Evolutionary conservation across 2,888 invertebrate genomes (phyloP), one percentile per base, ranked within the genome.

Genomic region (Pristionchus japonicus): DNA sequence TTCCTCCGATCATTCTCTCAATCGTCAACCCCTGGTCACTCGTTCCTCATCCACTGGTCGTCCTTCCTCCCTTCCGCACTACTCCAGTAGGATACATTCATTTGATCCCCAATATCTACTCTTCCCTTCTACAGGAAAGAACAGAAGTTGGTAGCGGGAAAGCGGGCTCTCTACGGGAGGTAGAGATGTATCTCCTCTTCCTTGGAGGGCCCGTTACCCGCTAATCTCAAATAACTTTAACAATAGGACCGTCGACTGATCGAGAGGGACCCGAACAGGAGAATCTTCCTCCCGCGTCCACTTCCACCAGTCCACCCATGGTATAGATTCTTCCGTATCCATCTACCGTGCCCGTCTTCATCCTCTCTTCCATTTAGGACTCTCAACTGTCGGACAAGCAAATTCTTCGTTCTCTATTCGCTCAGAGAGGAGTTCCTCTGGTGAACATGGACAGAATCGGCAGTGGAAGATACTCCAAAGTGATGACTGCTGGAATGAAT

Each of bases 391-490:
- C 86, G 6, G 86, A 86, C 86, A 86, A 86, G 86, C 86, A 80
- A 57, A 77, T 87, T 52, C 87, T 87, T 1, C 87, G 77, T 43
- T 57, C 77, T 57, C 87, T 77, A 47, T 61, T 87, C 57, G 87
- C 87, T 23, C 57, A 77, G 57, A 23, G 80, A 37, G 87, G 87
- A 37, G 80, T 87, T 11, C 43, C 43, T 17, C 27, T 87, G 15
- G 87, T 80, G 23, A 52, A 47, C 20, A 61, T 80, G 17, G 52
- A 52, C 27, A 67, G 87, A 20, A 87, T 93, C 57, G 93, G 93
- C 57, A 90, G 89, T 77, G 93, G 93, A 13, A 91, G 90, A 80
- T 93, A 93, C 90, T 91, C 91, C 87, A 92, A 92, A 70, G 93
- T 93, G 13, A 90, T 91, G 88, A 91, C 91, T 27, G 92, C 90